phyloP scores from a whole-genome alignment of 2,888 invertebrate species.

The Limnephilus marmoratus region DNA sequence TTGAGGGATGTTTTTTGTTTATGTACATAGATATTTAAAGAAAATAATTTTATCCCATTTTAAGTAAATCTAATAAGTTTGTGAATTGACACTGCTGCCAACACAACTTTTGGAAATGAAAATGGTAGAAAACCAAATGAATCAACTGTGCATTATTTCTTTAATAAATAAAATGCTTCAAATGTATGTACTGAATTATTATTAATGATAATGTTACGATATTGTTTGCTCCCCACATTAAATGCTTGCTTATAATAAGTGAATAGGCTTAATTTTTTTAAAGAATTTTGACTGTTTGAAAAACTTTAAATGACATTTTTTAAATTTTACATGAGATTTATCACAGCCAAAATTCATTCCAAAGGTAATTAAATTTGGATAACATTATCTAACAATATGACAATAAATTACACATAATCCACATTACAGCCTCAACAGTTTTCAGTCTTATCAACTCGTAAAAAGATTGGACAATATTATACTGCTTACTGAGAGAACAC shows the following conservation, averaged over 20 bases:
- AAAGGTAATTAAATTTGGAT: not conserved
- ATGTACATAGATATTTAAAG: not conserved
- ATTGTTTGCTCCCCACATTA: not conserved
- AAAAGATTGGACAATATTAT: not conserved
- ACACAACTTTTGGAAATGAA: not conserved
- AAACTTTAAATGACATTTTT: no score
- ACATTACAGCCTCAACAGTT: not conserved
- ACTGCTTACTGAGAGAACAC: not conserved
- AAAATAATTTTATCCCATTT: not conserved
- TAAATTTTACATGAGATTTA: not conserved
- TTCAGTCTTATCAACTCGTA: not conserved
- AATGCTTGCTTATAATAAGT: not conserved
- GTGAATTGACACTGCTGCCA: not conserved
- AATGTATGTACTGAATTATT: not conserved
- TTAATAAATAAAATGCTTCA: not conserved
- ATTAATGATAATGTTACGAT: not conserved
- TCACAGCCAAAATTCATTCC: not conserved
- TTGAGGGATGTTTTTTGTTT: not conserved
- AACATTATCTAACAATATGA: not conserved
- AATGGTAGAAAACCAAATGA: not conserved
- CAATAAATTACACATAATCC: not conserved
- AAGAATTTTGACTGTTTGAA: no score
- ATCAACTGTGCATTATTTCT: not conserved
- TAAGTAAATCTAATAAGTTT: not conserved
- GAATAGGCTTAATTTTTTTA: no score